Evolutionary conservation across 2,888 invertebrate genomes (phyloP), one percentile per base, ranked within the genome.

Genomic region (Xanthia togata): DNA sequence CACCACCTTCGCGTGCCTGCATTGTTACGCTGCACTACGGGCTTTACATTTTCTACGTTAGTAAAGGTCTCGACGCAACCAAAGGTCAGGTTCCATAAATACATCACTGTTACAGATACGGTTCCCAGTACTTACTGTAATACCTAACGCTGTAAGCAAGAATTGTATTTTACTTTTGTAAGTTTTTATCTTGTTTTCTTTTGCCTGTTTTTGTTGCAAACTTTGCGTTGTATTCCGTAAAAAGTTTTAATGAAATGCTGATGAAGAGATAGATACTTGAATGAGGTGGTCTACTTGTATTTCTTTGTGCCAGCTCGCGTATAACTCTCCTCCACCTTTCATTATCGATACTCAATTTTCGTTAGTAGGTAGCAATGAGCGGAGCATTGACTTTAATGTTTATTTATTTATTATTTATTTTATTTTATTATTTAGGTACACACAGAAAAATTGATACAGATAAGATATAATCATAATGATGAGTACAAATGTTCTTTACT

Each of bases 61-160:
- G 78, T 79, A 90, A 91, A 91, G 91, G 90, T 90, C 89, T 86
- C 81, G 67, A 82, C 67, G 80, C 73, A 82, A 80, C 63, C 71
- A 91, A 93, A 94, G 93, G 93, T 92, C 92, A 91, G 73, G 84
- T 83, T 87, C 89, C 87, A 88, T 89, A 92, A 93, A 93, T 93
- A 91, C 88, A 90, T 87, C 83, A 78, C 78, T 76, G 81, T 85
- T 87, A 87, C 82, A 82, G 84, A 82, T 86, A 79, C 67, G 67
- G 41, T 55, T 60, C 63, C 70, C 55, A 73, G 57, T 69, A 60
- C 55, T 38, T 55, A 41, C 60, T 60, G 14, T 53, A 70, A 72
- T 60, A 62, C 50, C 26, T 59, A 38, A 55, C 4, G 26, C 23
- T 55, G 23, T 35, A 26, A 65, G 47, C n/a, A n/a, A 69, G 68